Conservation (phyloP, 2,797 vertebrate genomes). For the Oryzias dopingdopingensis region DNA sequence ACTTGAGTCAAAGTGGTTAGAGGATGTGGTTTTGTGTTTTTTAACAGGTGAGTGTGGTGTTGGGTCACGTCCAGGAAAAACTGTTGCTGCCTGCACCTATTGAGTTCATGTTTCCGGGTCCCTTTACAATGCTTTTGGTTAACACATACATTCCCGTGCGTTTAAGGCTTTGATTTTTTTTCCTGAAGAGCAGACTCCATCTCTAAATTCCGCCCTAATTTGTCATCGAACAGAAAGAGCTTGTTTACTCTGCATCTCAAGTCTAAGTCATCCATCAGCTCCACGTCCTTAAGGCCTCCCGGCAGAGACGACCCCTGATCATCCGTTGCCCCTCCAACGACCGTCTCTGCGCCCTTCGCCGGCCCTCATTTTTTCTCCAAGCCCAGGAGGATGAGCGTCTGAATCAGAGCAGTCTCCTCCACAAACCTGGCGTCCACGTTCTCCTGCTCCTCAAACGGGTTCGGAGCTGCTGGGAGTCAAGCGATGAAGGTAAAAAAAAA, state of each 20-base stretch:
- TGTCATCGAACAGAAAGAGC: constrained; percentile 39
- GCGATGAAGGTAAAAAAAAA: constrained; percentile 14
- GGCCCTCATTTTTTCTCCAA: constrained; percentile 55
- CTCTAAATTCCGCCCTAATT: constrained; percentile 25
- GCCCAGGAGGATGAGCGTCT: constrained; percentile 78
- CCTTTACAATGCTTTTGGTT: constrained; percentile 1
- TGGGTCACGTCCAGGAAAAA: constrained; percentile 1
- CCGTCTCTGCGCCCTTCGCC: constrained; percentile 11
- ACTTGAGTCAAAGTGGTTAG: too few relatives aligned
- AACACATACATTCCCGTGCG: neutral
- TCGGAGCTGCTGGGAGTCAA: constrained; percentile 39
- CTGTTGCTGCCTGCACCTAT: constrained; percentile 34
- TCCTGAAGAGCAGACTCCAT: constrained; percentile 25
- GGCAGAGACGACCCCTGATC: too few relatives aligned
- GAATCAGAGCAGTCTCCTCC: constrained; percentile 86
- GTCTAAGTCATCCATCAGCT: constrained; percentile 34
- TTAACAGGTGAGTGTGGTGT: too few relatives aligned
- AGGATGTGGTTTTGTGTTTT: too few relatives aligned
- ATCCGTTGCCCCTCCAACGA: constrained; percentile 15
- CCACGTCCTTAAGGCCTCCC: constrained; percentile 5
- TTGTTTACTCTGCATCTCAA: constrained; percentile 51
- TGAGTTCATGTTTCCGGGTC: constrained; percentile 16
- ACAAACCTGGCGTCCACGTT: constrained; percentile 84
- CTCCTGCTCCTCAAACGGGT: constrained; percentile 79
- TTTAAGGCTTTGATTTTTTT: neutral